These are phyloP conservation scores for Chloroceryle amazona DNA, from an alignment of 2,797 vertebrate genomes.

Conservation along the genomic window DNA sequence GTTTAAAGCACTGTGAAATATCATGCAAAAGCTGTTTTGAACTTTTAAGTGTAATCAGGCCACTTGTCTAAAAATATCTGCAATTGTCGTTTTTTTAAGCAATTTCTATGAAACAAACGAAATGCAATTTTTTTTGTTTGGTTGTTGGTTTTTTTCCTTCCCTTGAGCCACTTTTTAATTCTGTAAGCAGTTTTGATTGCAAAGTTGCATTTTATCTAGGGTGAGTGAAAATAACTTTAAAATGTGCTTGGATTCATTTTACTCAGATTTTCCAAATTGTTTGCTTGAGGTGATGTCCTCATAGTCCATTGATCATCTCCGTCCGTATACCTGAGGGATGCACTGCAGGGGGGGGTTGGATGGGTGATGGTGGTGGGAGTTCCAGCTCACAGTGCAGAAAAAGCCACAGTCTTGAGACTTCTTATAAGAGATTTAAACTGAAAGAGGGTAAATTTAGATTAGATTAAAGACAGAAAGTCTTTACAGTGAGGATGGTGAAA, in stretches of 20 bases:
- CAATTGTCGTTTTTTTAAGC: not conserved
- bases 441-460: not conserved
- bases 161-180: not conserved
- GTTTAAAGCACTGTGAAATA: not conserved
- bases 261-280: not conserved
- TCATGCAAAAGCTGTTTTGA: not conserved
- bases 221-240: not conserved
- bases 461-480: not conserved
- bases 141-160: not conserved
- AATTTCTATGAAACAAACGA: not conserved
- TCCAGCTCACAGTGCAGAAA: not conserved
- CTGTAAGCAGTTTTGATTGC: not conserved
- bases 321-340: rapidly evolving
- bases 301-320: not conserved
- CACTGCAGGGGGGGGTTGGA: rapidly evolving
- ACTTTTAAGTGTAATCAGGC: not conserved
- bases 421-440: not conserved
- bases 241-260: not conserved
- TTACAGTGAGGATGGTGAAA: too few relatives aligned
- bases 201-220: not conserved
- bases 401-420: not conserved
- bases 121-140: not conserved
- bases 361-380: not conserved
- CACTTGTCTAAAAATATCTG: not conserved
- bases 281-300: not conserved